A percentile compares a stretch with the other conserved stretches of the same genome.
Evolutionary conservation across 2,113 vertebrate species (phyloP).

Genomic region (Pimephales promelas): DNA sequence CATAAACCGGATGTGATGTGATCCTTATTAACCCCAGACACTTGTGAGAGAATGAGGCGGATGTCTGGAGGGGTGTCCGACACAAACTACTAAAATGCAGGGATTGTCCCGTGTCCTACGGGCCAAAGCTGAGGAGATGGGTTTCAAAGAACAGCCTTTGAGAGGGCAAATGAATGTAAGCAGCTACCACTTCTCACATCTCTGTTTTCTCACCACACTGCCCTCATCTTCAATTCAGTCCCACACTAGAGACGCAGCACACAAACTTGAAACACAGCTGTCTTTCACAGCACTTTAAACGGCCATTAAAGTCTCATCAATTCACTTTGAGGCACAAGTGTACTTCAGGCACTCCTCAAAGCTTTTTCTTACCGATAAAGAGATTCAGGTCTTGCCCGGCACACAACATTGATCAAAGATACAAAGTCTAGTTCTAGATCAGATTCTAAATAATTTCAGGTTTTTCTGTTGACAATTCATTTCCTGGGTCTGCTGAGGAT

Average conservation of each 20-base stretch:
- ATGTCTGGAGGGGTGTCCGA: conserved; percentile 61
- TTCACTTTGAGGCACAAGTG: conserved; percentile 86
- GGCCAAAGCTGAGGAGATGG: conserved; percentile 53
- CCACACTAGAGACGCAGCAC: conserved; percentile 65
- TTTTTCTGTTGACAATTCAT: conserved; percentile 65
- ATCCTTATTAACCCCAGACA: conserved; percentile 71
- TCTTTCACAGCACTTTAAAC: conserved; percentile 85
- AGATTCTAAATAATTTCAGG: conserved; percentile 63
- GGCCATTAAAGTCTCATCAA: conserved; percentile 91
- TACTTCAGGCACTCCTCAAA: conserved; percentile 80
- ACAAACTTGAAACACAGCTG: conserved; percentile 81
- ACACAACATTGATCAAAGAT: conserved; percentile 77
- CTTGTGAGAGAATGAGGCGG: conserved; percentile 65
- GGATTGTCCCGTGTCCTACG: conserved; percentile 60
- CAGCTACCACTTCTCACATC: conserved; percentile 51
- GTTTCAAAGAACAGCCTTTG: conserved; percentile 63
- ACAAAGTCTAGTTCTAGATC: conserved; percentile 75
- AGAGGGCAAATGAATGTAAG: conserved; percentile 64
- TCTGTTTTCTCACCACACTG: conserved; percentile 34
- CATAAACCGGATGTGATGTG: conserved; percentile 63
- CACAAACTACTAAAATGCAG: conserved; percentile 63
- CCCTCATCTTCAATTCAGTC: conserved; percentile 77
- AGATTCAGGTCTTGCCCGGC: conserved; percentile 77
- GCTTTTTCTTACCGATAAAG: conserved; percentile 67
- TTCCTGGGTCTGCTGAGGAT: neutral